Evolutionary conservation across 2,888 invertebrate species (phyloP).

Genomic region (Branchipolynoe longqiensis): DNA sequence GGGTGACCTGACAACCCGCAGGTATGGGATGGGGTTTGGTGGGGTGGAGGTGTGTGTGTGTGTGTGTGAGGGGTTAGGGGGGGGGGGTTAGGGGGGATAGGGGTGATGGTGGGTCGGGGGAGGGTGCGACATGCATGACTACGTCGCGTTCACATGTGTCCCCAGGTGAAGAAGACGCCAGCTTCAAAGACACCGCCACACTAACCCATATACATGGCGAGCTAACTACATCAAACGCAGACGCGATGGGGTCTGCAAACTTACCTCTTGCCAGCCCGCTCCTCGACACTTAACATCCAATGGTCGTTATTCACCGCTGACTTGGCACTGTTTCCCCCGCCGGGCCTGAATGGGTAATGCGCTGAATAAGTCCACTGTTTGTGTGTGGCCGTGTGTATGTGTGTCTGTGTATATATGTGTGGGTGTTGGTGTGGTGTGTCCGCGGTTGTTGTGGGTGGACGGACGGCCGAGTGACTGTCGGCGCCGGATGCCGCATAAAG

Average conservation of each 20-base stretch:
- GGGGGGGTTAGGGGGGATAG: no score
- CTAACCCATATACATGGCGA: conserved; percentile 20
- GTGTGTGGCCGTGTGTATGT: no score
- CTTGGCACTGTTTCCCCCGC: not conserved
- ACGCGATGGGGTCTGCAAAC: not conserved
- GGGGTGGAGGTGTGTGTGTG: no score
- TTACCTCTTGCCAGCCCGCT: conserved; percentile 19
- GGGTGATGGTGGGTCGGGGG: no score
- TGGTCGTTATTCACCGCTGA: not conserved
- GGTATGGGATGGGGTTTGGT: no score
- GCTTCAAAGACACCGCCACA: not conserved
- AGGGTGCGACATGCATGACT: conserved; percentile 29
- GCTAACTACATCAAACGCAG: not conserved
- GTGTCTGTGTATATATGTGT: not conserved
- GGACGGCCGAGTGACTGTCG: no score
- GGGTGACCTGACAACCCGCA: no score
- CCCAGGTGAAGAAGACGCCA: not conserved
- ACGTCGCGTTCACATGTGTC: conserved; percentile 7
- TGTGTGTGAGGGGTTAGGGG: no score
- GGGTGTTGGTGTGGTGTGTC: not conserved
- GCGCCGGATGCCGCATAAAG: no score
- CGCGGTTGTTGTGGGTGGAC: not conserved
- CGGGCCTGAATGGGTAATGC: conserved; percentile 22
- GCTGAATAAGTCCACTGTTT: conserved; percentile 7
- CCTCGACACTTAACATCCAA: conserved; percentile 42